phyloP scores from a whole-genome alignment of 2,113 vertebrate genomes.

The Elgaria multicarinata region DNA sequence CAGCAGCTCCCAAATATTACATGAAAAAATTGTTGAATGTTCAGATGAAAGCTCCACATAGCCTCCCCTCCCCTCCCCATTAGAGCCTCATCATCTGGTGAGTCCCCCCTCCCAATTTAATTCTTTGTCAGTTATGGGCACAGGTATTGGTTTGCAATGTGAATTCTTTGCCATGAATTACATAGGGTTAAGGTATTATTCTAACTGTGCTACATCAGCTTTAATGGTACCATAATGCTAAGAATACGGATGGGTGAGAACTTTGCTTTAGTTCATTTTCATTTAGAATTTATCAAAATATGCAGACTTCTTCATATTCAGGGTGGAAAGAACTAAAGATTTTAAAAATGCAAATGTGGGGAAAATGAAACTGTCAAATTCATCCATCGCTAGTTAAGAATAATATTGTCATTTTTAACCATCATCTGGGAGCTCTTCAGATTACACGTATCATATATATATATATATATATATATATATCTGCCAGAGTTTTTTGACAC shows the following conservation, averaged over 20 bases:
- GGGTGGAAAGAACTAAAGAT: no score
- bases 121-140: background rate
- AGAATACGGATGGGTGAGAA: no score
- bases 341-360: no score
- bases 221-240: background rate
- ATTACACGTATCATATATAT: background rate
- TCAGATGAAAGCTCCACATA: background rate
- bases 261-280: no score
- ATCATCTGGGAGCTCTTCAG: background rate
- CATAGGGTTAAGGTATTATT: no score
- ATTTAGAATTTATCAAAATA: no score
- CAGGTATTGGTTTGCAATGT: no score
- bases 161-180: background rate
- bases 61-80: background rate
- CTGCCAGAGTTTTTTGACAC: no score
- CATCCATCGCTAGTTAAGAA: background rate
- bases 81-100: background rate
- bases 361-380: no score
- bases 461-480: no score
- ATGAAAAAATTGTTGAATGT: background rate
- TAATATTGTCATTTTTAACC: background rate
- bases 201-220: background rate
- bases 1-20: no score
- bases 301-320: no score
- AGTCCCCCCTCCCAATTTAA: background rate